Evolutionary conservation across 2,888 invertebrate genomes (phyloP), one percentile per base, ranked within the genome.

Genomic region (Melipona bicolor): DNA sequence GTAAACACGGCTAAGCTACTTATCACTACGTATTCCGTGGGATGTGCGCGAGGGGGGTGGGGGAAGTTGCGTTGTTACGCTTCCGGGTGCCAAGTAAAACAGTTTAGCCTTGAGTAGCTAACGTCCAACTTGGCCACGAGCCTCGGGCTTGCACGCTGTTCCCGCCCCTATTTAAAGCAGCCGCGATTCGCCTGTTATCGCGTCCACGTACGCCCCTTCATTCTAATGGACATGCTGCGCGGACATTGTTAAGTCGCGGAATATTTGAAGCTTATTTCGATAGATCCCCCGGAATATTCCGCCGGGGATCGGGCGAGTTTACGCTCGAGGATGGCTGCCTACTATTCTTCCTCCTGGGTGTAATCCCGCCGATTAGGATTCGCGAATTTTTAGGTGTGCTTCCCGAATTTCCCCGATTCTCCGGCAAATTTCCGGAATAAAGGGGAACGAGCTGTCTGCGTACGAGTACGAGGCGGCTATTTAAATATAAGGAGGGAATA

Each of bases 1-100:
- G 79, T 86, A 88, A 88, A 88, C 81, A 84, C 75, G 69, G 72
- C 77, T 82, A 83, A 88, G 88, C 87, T 84, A 86, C 88, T 88
- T 88, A 88, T 69, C 32, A 62, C 64, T 79, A 81, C 84, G 88
- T 88, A 88, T 27, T 83, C 81, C 78, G 61, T 61, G 64, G 43
- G 43, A 43, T 43, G 43, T 43, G 43, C 43, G 43, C 43, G 43
- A 43, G 2, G 43, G 9, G 43, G 70, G 50, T 19, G 64, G 62
- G 27, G 27, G 17, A 9, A 5, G 24, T 19, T 9, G 27, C 74
- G 74, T 65, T 52, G 82, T 79, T 77, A 36, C 76, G 77, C 43
- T 56, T 15, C 50, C 77, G 54, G 56, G 68, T 77, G 64, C 77
- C 82, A 84, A 86, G 88, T 79, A 77, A 84, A 88, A 88, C 83